phyloP scores from a whole-genome alignment of 2,888 invertebrate genomes.

The Penaeus monodon region DNA sequence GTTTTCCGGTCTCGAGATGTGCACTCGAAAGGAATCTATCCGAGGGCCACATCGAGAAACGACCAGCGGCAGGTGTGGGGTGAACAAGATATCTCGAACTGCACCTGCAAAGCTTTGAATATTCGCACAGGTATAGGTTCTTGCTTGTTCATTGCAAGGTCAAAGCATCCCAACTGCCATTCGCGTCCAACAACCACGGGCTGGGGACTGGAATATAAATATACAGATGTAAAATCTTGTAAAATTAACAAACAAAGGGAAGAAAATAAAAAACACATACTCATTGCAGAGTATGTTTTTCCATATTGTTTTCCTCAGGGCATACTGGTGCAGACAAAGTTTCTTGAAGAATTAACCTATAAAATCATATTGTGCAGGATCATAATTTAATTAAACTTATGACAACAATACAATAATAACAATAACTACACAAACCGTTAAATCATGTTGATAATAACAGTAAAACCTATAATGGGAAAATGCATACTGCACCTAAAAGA shows the following conservation, averaged over 20 bases:
- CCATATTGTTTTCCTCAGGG: no score
- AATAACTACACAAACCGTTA: no score
- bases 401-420: no score
- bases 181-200: constrained; percentile 88
- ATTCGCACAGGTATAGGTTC: constrained; percentile 79
- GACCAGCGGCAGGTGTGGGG: constrained; percentile 76
- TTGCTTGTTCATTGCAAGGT: constrained; percentile 76
- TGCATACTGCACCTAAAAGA: no score
- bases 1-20: constrained; percentile 80
- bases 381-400: no score
- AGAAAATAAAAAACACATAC: background rate
- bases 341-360: no score
- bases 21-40: constrained; percentile 81
- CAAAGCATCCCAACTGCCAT: constrained; percentile 88
- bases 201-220: constrained; percentile 72
- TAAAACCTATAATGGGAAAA: no score
- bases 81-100: constrained; percentile 80
- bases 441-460: no score
- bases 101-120: constrained; percentile 87
- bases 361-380: no score
- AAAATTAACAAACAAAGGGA: background rate
- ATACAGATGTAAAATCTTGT: constrained; percentile 21
- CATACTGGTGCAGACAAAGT: no score
- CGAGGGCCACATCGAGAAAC: constrained; percentile 75
- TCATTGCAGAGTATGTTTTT: no score